Evolutionary conservation across 2,888 invertebrate genomes (phyloP).

Genomic region (Morinoia aosen): DNA sequence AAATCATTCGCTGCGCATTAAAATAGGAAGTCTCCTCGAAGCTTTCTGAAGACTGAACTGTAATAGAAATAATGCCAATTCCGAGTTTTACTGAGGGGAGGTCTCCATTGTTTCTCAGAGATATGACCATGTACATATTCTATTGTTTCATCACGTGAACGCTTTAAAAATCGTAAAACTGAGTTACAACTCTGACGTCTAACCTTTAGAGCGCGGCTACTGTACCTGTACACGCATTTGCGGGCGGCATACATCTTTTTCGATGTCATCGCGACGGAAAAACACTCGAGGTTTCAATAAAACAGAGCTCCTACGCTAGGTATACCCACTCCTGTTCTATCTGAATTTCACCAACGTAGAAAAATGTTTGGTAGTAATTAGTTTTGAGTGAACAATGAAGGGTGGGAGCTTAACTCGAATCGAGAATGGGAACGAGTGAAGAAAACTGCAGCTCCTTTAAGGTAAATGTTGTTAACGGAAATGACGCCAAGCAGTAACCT

Average conservation of each 20-base stretch:
- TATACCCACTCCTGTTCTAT: background rate
- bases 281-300: background rate
- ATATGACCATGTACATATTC: conserved; percentile 17
- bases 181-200: background rate
- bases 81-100: background rate
- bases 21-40: background rate
- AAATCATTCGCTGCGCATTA: background rate
- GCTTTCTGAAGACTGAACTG: background rate
- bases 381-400: background rate
- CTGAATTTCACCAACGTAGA: background rate
- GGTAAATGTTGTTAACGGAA: background rate
- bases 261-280: background rate
- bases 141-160: conserved; percentile 36
- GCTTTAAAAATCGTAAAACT: conserved; percentile 24
- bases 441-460: background rate
- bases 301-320: background rate
- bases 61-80: background rate
- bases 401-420: background rate
- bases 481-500: background rate
- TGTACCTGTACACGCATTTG: background rate
- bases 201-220: background rate
- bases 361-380: background rate
- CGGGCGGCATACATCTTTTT: background rate
- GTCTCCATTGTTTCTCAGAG: conserved; percentile 1
- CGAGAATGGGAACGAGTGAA: background rate